Evolutionary conservation across 2,797 vertebrate species (phyloP).

Genomic region (Liasis olivaceus): DNA sequence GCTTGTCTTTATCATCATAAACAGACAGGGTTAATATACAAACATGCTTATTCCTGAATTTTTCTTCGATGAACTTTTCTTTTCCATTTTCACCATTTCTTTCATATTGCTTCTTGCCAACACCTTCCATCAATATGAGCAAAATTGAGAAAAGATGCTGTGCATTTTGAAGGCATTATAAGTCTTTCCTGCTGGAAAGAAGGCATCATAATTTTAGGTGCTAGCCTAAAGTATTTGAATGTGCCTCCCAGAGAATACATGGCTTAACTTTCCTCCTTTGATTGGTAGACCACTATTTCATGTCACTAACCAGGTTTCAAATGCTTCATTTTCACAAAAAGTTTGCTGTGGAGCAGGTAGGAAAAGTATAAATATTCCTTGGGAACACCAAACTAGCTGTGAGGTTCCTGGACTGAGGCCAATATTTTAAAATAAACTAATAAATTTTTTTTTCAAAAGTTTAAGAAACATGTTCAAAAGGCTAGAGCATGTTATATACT

Average conservation of each 20-base stretch:
- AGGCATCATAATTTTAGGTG: background rate
- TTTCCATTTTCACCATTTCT: background rate
- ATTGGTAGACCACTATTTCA: background rate
- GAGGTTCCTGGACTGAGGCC: background rate
- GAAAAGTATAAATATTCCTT: background rate
- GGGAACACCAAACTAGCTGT: background rate
- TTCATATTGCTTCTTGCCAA: background rate
- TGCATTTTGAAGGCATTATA: background rate
- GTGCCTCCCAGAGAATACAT: background rate
- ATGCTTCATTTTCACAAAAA: background rate
- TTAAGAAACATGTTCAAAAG: slow-evolving; percentile 2
- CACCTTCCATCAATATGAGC: background rate
- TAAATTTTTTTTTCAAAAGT: background rate
- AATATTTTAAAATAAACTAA: slow-evolving; percentile 39
- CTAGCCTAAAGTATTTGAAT: background rate
- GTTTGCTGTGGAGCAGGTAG: background rate
- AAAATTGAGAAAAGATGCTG: background rate
- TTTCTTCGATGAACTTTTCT: background rate
- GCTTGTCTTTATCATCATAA: background rate
- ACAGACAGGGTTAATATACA: background rate
- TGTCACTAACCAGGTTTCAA: background rate
- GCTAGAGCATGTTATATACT: slow-evolving; percentile 32
- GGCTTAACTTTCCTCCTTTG: background rate
- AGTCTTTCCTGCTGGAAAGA: background rate
- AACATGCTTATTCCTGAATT: background rate